phyloP scores from a whole-genome alignment of 2,113 vertebrate species.

The Cinclus mexicanus region DNA sequence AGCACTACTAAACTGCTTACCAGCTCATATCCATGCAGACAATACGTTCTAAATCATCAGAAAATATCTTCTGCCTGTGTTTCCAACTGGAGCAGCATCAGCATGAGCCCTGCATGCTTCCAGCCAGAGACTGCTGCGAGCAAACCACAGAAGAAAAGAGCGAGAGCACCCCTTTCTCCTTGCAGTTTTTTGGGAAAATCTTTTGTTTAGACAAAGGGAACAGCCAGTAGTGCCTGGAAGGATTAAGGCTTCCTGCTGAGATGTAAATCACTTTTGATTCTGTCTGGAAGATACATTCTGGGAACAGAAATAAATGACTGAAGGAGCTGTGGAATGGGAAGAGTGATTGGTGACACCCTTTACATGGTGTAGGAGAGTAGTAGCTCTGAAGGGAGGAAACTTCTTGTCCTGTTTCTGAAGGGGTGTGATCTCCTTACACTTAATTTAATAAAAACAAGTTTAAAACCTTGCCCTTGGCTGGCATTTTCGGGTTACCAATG shows the following conservation, averaged over 20 bases:
- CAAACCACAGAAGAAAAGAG: not conserved
- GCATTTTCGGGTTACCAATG: not conserved
- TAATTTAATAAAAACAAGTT: not conserved
- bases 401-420: not conserved
- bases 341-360: not conserved
- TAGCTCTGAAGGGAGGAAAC: not conserved
- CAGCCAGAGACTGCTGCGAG: not conserved
- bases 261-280: constrained; percentile 41
- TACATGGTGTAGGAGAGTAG: not conserved
- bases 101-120: not conserved
- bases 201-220: constrained; percentile 57
- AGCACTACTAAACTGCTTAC: not conserved
- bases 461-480: not conserved
- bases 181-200: constrained; percentile 15
- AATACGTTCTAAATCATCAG: not conserved
- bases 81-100: not conserved
- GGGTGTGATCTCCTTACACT: not conserved
- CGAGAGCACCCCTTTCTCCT: not conserved
- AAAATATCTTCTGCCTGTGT: not conserved
- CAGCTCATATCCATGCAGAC: not conserved
- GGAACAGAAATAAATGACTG: not conserved
- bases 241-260: not conserved
- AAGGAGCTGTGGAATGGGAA: not conserved
- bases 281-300: not conserved
- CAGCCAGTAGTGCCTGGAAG: constrained; percentile 17